Conservation (phyloP, 1,140 invertebrate species). For the Meloidogyne chitwoodi region DNA sequence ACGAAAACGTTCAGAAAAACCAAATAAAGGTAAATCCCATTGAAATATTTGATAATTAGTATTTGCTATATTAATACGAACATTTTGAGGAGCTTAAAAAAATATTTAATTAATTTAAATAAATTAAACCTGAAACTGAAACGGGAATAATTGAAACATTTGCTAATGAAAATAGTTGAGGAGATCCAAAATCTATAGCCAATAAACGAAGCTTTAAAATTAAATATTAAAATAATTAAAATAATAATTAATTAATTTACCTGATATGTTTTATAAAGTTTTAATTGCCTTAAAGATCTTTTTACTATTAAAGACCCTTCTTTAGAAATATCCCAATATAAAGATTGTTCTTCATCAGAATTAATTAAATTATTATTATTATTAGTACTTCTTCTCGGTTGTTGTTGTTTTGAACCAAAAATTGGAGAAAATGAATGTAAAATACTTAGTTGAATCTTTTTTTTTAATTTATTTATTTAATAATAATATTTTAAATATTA, state of each 20-base stretch:
- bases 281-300: slow-evolving; percentile 30
- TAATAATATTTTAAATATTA: slow-evolving; percentile 6
- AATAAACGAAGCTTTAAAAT: slow-evolving; percentile 22
- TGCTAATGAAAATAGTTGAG: slow-evolving; percentile 41
- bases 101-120: background rate
- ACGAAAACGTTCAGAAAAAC: slow-evolving; percentile 39
- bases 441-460: slow-evolving; percentile 9
- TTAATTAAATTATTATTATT: background rate
- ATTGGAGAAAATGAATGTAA: background rate
- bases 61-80: slow-evolving; percentile 44
- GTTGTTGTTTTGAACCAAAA: background rate
- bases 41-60: slow-evolving; percentile 45
- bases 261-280: slow-evolving; percentile 34
- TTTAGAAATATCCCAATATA: slow-evolving; percentile 33
- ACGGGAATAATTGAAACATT: slow-evolving; percentile 44
- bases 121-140: slow-evolving; percentile 35
- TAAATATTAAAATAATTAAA: background rate
- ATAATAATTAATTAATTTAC: background rate
- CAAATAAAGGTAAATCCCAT: slow-evolving; percentile 43
- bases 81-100: slow-evolving; percentile 42
- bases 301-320: slow-evolving; percentile 36
- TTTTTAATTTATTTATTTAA: background rate
- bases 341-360: slow-evolving; percentile 6
- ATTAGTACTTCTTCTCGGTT: background rate
- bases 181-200: slow-evolving; percentile 45